Percentiles rank a stretch among this genome's conserved stretches.
phyloP scores from a whole-genome alignment of 2,113 vertebrate genomes.

The Brevimyrus niger region DNA sequence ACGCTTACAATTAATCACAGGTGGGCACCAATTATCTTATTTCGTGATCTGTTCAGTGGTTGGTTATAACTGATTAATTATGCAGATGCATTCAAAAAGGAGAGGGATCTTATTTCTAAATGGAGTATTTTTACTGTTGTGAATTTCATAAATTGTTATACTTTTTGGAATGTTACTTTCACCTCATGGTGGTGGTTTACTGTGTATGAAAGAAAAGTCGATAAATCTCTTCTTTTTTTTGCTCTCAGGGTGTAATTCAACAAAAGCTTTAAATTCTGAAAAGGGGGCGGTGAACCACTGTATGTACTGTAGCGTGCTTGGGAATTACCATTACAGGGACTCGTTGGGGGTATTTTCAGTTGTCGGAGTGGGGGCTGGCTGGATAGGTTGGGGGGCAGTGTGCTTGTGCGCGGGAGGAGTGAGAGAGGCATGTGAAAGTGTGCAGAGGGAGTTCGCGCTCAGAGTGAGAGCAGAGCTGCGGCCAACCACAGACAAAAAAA shows the following conservation, averaged over 20 bases:
- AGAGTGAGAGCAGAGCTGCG: neutral
- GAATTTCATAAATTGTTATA: neutral
- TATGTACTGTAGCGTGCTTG: neutral
- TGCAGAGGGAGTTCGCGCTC: neutral
- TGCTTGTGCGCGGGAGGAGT: neutral
- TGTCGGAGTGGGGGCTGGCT: neutral
- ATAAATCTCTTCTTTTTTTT: neutral
- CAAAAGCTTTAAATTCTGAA: neutral
- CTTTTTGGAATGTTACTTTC: neutral
- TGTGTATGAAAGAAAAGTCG: neutral
- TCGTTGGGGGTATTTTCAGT: neutral
- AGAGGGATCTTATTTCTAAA: neutral
- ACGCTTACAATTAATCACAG: neutral
- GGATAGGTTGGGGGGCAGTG: neutral
- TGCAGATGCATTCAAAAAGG: neutral
- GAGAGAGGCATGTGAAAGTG: neutral
- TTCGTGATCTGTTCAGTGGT: neutral
- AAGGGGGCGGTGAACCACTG: neutral
- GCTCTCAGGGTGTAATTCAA: neutral
- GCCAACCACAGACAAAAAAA: neutral
- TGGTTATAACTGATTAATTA: neutral
- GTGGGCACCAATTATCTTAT: neutral
- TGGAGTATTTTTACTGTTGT: neutral
- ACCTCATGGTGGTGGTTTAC: neutral
- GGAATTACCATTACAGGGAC: neutral